These are phyloP conservation scores for Gryllus longicercus DNA, from an alignment of 2,888 invertebrate genomes.

Conservation along the genomic window DNA sequence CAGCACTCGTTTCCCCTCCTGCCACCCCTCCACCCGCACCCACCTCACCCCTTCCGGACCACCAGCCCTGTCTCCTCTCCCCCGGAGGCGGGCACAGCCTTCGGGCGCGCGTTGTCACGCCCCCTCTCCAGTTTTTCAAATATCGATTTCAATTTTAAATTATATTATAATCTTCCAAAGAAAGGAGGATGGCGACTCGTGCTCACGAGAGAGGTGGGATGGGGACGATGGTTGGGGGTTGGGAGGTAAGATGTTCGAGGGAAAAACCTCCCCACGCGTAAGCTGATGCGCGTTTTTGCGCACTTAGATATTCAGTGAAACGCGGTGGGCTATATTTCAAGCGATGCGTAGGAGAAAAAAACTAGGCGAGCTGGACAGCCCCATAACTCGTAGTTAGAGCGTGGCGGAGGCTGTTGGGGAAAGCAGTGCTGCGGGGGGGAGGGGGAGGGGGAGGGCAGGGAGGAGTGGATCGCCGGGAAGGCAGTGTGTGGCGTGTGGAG, in stretches of 20 bases:
- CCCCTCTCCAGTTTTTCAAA: background rate
- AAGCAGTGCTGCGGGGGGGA: too few relatives aligned
- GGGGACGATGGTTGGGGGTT: background rate
- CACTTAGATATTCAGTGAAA: constrained; percentile 5
- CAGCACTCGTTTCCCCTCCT: background rate
- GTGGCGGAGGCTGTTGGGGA: too few relatives aligned
- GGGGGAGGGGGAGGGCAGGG: too few relatives aligned
- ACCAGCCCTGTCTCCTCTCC: too few relatives aligned
- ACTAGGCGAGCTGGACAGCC: background rate
- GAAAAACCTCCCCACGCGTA: background rate
- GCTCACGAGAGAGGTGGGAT: background rate
- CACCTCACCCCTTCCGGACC: background rate
- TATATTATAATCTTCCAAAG: background rate
- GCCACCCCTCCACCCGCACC: background rate
- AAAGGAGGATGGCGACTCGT: background rate
- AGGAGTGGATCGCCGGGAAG: too few relatives aligned
- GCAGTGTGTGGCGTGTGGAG: too few relatives aligned
- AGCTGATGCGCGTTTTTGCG: constrained; percentile 17
- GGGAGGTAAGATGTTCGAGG: background rate
- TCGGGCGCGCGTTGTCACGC: background rate
- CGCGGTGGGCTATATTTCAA: background rate
- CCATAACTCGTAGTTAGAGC: constrained; percentile 5
- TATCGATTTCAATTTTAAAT: constrained; percentile 17
- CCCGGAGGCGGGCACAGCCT: background rate
- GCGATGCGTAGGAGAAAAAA: background rate